A percentile compares a stretch with the other conserved stretches of the same genome.
These are phyloP conservation scores for Apteryx mantelli DNA, from an alignment of 2,113 vertebrate species.

Conservation along the genomic window DNA sequence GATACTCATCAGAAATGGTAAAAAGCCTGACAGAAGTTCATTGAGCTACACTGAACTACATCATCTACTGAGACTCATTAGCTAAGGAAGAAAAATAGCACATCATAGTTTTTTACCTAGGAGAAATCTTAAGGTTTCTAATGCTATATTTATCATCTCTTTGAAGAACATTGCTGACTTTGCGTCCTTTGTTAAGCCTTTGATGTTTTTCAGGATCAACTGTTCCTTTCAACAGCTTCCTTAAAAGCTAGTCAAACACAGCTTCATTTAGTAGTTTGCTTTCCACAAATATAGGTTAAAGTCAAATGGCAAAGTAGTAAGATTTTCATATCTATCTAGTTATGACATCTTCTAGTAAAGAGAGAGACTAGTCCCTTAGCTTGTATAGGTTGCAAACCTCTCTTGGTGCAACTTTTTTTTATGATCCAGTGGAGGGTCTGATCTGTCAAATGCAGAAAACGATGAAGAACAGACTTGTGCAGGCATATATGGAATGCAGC, in stretches of 20 bases:
- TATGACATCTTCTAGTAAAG: not conserved
- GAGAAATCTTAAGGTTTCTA: constrained; percentile 3
- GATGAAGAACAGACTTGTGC: not conserved
- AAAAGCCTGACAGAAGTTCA: not conserved
- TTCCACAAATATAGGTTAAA: not conserved
- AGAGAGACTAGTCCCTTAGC: not conserved
- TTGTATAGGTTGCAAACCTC: not conserved
- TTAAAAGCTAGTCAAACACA: constrained; percentile 2
- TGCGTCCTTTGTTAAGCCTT: constrained; percentile 42
- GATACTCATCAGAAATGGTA: constrained; percentile 15
- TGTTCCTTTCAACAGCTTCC: constrained; percentile 32
- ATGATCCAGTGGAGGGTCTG: not conserved
- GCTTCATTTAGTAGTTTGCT: not conserved
- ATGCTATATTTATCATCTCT: constrained; percentile 18
- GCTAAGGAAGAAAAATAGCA: not conserved
- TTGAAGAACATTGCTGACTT: constrained; percentile 42
- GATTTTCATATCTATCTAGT: not conserved
- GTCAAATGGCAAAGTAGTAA: not conserved
- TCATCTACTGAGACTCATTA: not conserved
- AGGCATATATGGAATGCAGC: not conserved
- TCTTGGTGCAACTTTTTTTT: not conserved
- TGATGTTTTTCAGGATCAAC: constrained; percentile 11
- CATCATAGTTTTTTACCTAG: not conserved
- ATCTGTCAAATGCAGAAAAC: not conserved
- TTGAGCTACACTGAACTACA: not conserved